Evolutionary conservation across 2,888 invertebrate species (phyloP).

Genomic region (Rotaria sp.): DNA sequence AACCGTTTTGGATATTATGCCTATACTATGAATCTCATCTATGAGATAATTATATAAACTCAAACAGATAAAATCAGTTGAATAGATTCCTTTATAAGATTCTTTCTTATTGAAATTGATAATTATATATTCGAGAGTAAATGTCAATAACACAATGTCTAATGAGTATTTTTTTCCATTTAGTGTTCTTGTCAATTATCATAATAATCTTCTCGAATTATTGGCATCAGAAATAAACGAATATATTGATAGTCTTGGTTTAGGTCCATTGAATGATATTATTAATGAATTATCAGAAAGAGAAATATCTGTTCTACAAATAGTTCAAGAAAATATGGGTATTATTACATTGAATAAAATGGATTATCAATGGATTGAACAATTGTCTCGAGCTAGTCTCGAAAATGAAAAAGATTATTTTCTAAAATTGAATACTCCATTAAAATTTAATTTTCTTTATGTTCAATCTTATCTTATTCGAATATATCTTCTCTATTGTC

Average conservation of each 20-base stretch:
- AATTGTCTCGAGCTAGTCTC: background rate
- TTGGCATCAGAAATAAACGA: background rate
- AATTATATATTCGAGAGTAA: too few species aligned
- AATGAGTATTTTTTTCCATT: background rate
- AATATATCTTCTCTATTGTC: constrained; percentile 2
- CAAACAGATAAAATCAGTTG: too few species aligned
- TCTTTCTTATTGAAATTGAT: too few species aligned
- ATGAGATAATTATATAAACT: too few species aligned
- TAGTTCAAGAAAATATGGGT: background rate
- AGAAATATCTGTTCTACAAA: background rate
- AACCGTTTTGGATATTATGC: too few species aligned
- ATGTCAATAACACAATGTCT: too few species aligned
- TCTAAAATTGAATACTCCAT: background rate
- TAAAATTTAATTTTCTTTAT: constrained; percentile 16
- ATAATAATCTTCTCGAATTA: background rate
- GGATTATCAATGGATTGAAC: background rate
- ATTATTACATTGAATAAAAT: background rate
- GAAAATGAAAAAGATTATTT: background rate
- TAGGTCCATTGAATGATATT: background rate
- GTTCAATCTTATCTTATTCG: background rate
- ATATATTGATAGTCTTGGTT: background rate
- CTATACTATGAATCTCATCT: too few species aligned
- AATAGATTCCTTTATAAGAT: too few species aligned
- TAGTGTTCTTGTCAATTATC: background rate
- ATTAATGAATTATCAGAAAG: background rate